These are phyloP conservation scores for Dicrurus megarhynchus DNA, from an alignment of 2,113 vertebrate species.

Conservation along the genomic window DNA sequence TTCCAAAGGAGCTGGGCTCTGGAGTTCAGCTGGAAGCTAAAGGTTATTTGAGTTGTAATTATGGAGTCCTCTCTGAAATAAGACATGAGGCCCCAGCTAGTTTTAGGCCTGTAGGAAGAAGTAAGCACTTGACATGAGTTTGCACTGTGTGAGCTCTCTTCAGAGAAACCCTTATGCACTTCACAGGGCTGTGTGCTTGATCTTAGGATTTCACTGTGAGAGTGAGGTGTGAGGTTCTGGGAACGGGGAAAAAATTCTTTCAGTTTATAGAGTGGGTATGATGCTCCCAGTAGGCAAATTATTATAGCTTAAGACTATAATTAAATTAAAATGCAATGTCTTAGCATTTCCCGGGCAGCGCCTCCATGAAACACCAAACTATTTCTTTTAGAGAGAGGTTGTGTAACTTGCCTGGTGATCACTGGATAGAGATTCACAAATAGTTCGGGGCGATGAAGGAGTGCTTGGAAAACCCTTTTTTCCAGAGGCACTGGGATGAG, in stretches of 20 bases:
- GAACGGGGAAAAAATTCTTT: neutral
- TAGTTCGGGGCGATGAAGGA: neutral
- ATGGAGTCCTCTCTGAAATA: neutral
- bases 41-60: neutral
- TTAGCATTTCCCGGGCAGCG: neutral
- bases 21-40: neutral
- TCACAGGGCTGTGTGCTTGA: neutral
- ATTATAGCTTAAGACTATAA: neutral
- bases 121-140: neutral
- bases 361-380: neutral
- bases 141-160: neutral
- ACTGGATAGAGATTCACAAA: neutral
- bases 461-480: neutral
- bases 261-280: rapidly evolving
- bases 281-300: neutral
- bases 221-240: neutral
- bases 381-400: neutral
- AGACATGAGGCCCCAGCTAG: neutral
- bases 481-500: neutral
- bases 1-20: neutral
- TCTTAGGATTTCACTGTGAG: neutral
- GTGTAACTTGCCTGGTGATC: neutral
- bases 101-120: neutral
- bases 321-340: neutral
- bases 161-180: neutral